Conservation (phyloP, 2,113 vertebrate species). For the Gambusia holbrooki region DNA sequence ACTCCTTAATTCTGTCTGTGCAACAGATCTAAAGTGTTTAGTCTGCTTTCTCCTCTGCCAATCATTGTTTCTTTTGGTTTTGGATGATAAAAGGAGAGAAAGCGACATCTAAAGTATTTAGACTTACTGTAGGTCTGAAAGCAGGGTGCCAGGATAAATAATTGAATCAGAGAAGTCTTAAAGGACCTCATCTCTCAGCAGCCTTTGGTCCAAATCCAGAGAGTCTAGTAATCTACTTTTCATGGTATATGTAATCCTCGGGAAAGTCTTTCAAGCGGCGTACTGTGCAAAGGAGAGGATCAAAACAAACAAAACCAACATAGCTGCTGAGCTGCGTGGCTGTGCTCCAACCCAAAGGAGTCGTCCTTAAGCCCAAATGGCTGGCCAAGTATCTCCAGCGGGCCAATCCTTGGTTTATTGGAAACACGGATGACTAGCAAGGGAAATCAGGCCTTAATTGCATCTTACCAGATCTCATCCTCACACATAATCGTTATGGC, state of each 20-base stretch:
- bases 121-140: conserved; percentile 41
- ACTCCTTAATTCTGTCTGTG: conserved; percentile 17
- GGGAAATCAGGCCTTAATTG: conserved; percentile 67
- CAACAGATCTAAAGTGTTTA: conserved; percentile 37
- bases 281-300: conserved; percentile 62
- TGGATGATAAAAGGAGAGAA: conserved; percentile 44
- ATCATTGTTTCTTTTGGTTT: conserved; percentile 32
- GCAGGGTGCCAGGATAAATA: conserved; percentile 58
- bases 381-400: conserved; percentile 57
- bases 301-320: conserved; percentile 71
- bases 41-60: conserved; percentile 31
- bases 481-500: conserved; percentile 21
- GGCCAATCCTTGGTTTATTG: conserved; percentile 66
- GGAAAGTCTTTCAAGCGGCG: conserved; percentile 61
- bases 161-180: conserved; percentile 54
- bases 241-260: conserved; percentile 65
- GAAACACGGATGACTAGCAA: conserved; percentile 58
- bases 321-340: conserved; percentile 59
- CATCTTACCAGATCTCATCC: conserved; percentile 40
- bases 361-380: conserved; percentile 61
- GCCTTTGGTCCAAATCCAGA: conserved; percentile 61
- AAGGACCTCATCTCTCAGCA: conserved; percentile 54
- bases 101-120: conserved; percentile 38
- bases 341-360: conserved; percentile 60
- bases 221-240: conserved; percentile 68